Conservation (phyloP, 2,113 vertebrate genomes). For the Leiothrix lutea region DNA sequence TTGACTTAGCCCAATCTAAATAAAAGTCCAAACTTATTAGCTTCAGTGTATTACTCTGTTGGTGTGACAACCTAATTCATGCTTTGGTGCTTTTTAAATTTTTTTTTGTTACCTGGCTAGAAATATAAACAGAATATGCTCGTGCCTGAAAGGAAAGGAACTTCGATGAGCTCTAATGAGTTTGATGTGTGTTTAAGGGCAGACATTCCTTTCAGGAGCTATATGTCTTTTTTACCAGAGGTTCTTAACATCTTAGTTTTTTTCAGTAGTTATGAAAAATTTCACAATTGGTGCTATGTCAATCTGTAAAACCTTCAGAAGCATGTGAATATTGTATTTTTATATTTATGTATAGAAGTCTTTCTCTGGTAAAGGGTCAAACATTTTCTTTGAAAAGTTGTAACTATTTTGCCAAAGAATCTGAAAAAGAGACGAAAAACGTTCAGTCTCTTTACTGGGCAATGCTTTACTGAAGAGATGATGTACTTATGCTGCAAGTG, state of each 20-base stretch:
- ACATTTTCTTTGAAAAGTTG: not conserved
- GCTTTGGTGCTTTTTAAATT: not conserved
- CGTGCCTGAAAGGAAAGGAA: not conserved
- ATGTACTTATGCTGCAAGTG: not conserved
- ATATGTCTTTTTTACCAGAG: not conserved
- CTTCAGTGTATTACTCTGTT: not conserved
- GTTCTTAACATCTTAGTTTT: not conserved
- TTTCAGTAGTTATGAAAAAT: not conserved
- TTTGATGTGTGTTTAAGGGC: not conserved
- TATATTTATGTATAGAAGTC: not conserved
- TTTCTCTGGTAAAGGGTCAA: not conserved
- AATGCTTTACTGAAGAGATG: not conserved
- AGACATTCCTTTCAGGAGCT: not conserved
- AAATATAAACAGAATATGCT: not conserved
- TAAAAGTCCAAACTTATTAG: not conserved
- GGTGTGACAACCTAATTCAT: not conserved
- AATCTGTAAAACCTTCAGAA: not conserved
- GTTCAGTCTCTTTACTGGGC: not conserved
- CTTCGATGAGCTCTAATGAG: not conserved
- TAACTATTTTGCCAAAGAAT: not conserved
- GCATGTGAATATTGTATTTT: not conserved
- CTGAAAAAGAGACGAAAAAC: not conserved
- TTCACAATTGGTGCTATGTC: not conserved
- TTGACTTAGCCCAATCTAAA: not conserved
- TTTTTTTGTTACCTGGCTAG: not conserved